Base-by-base conservation (phyloP, 2,113 vertebrate species). In the Nematolebias whitei region DNA sequence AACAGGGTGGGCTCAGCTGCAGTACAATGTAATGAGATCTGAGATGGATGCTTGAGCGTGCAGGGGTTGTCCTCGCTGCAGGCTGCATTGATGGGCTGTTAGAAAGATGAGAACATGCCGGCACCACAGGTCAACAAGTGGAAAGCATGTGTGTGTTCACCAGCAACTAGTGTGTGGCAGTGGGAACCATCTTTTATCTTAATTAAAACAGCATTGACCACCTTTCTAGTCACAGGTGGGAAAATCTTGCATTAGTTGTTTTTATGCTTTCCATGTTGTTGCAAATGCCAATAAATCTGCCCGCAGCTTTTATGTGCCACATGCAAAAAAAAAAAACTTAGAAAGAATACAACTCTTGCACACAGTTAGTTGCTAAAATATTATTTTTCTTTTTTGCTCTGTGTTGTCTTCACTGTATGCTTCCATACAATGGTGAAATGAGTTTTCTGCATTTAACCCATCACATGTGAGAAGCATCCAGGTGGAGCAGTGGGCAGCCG, bases 21-120 rank as follows among this genome's bases (percentile, higher is more conserved):
- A 84, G 70, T 12, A 68, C 69, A 74, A 23, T 26, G 86, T 82
- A 84, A 85, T 76, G 78, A 85, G 79, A 89, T 89, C 82, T 80
- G 66, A 80, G 76, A 58, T 26, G 71, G 74, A 60, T 68, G 57
- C 57, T 50, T 40, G 68, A 77, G 84, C 83, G 82, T 80, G 75
- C 88, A 83, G 44, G 72, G 80, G 65, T 64, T 71, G 82, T 80
- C 63, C 68, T 55, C 71, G 47, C 80, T 62, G 67, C 63, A 80
- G 68, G 70, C 59, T 54, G 68, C 59, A 70, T 82, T 81, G 71
- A 80, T 65, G 76, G 43, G 71, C 87, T 75, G 84, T 78, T 63
- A 82, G 84, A 89, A 87, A 88, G 84, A 87, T 35, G 64, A 87
- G 86, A 78, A 65, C 63, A 48, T 61, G 45, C 80, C 65, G 74